phyloP scores from a whole-genome alignment of 2,113 vertebrate genomes.

The Ornithorhynchus anatinus region DNA sequence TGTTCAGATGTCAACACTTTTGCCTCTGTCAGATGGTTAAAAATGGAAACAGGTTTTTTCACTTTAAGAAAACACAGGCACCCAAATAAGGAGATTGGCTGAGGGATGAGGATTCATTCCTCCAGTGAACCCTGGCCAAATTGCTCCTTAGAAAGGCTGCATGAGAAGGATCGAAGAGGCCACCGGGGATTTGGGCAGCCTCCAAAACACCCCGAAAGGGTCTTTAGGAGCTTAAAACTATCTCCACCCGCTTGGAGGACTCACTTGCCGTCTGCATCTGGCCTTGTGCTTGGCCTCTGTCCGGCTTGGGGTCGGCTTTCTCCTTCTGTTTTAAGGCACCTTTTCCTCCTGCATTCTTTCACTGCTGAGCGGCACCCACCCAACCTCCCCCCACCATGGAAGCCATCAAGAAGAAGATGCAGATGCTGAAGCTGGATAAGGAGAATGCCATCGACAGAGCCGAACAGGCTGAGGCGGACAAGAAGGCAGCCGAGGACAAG shows the following conservation, averaged over 20 bases:
- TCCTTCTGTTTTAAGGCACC: constrained; percentile 24
- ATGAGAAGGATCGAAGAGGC: constrained; percentile 69
- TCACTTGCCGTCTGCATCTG: background rate
- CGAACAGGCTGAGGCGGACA: constrained; percentile 88
- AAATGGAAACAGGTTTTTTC: constrained; percentile 76
- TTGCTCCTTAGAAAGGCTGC: constrained; percentile 66
- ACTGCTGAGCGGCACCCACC: background rate
- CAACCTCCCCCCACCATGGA: constrained; percentile 79
- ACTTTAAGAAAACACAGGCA: constrained; percentile 73
- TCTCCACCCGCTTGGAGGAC: constrained; percentile 36
- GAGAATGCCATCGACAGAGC: constrained; percentile 94
- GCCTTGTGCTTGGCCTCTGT: constrained; percentile 45
- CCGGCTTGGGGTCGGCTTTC: constrained; percentile 11
- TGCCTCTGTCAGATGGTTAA: constrained; percentile 76
- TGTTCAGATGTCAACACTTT: constrained; percentile 46
- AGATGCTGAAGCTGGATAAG: constrained; percentile 96
- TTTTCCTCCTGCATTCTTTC: background rate
- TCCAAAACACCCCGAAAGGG: constrained; percentile 70
- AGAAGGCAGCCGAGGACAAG: constrained; percentile 90
- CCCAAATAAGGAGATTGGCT: constrained; percentile 86
- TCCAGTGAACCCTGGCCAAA: constrained; percentile 65
- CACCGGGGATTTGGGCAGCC: constrained; percentile 69
- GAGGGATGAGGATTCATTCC: constrained; percentile 58
- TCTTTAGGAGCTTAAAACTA: constrained; percentile 74
- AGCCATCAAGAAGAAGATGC: constrained; percentile 99